A percentile compares a stretch with the other conserved stretches of the same genome.
phyloP scores from a whole-genome alignment of 2,888 invertebrate genomes.

The Lingula anatina region DNA sequence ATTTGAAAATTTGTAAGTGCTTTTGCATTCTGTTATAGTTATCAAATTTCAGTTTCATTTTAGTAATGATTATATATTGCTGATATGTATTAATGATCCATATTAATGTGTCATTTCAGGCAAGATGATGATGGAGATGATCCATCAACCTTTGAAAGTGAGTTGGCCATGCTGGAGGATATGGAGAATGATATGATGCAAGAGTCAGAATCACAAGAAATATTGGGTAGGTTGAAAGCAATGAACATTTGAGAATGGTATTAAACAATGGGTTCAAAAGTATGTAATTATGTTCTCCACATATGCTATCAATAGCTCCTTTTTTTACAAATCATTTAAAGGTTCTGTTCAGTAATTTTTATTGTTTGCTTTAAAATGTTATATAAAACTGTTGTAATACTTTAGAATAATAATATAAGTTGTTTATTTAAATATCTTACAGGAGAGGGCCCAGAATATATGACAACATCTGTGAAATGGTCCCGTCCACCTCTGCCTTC shows the following conservation, averaged over 20 bases:
- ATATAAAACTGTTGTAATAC: not conserved
- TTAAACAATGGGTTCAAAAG: no score
- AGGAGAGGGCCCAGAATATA: conserved; percentile 32
- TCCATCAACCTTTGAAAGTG: conserved; percentile 61
- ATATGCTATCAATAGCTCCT: not conserved
- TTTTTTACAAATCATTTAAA: not conserved
- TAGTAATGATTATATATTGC: no score
- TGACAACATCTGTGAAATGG: conserved; percentile 57
- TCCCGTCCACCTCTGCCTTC: conserved; percentile 65
- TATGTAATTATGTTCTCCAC: no score
- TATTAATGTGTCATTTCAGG: conserved; percentile 3
- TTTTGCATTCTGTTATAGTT: no score
- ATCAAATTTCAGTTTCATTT: no score
- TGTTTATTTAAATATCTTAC: not conserved
- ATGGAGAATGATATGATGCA: conserved; percentile 41
- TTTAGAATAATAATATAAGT: not conserved
- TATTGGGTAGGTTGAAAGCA: no score
- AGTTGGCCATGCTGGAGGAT: conserved; percentile 65
- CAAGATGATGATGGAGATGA: conserved; percentile 29
- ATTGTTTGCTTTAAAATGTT: no score
- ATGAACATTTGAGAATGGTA: not conserved
- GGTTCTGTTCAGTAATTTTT: not conserved
- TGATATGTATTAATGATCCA: not conserved
- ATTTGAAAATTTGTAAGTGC: no score
- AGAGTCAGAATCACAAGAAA: conserved; percentile 1